Evolutionary conservation across 2,888 invertebrate genomes (phyloP).

Genomic region (Anoplius nigerrimus): DNA sequence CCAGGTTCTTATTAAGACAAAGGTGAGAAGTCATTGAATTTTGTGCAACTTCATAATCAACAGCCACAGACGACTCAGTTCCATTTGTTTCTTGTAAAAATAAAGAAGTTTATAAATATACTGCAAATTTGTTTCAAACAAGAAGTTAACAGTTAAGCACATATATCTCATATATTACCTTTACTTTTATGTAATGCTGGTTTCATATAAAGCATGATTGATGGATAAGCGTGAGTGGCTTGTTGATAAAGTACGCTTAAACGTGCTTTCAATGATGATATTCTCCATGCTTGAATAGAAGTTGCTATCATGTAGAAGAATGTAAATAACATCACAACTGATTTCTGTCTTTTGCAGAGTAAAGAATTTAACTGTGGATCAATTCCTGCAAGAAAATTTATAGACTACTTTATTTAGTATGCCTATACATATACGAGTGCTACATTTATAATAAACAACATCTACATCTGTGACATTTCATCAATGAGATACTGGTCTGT

Average conservation of each 20-base stretch:
- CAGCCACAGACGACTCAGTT: conserved; percentile 19
- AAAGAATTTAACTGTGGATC: too few species aligned
- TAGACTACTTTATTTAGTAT: too few species aligned
- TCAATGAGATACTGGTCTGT: too few species aligned
- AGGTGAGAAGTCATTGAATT: conserved; percentile 76
- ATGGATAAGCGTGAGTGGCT: conserved; percentile 54
- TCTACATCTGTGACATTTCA: too few species aligned
- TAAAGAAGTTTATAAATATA: not conserved
- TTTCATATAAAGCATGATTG: conserved; percentile 67
- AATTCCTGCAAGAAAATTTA: too few species aligned
- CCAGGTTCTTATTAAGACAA: conserved; percentile 78
- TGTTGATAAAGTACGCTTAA: conserved; percentile 74
- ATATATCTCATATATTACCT: conserved; percentile 56
- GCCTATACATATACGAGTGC: too few species aligned
- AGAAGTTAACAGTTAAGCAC: not conserved
- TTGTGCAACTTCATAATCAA: conserved; percentile 16
- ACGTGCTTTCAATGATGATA: conserved; percentile 83
- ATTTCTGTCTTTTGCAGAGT: too few species aligned
- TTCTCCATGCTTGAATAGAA: conserved; percentile 87
- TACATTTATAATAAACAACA: too few species aligned
- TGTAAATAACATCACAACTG: conserved; percentile 82
- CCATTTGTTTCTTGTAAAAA: not conserved
- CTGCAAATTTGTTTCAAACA: not conserved
- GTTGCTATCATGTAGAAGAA: conserved; percentile 90
- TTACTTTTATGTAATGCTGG: conserved; percentile 46